These are phyloP conservation scores for Phymastichus coffea DNA, from an alignment of 1,140 invertebrate genomes.

Conservation along the genomic window DNA sequence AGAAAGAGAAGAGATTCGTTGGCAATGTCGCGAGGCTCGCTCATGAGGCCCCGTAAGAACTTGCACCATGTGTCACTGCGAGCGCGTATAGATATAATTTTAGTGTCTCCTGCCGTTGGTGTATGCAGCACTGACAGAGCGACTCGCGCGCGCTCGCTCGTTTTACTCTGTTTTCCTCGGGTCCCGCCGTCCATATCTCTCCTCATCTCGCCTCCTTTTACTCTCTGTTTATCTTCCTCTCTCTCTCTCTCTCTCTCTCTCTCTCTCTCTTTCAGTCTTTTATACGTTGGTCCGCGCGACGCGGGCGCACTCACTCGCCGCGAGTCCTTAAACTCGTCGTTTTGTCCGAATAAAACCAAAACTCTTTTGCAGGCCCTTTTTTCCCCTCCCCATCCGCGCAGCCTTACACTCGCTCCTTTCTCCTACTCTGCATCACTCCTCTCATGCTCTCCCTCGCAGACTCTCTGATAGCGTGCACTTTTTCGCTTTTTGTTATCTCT, in stretches of 20 bases:
- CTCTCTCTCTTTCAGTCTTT: not conserved
- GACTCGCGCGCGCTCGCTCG: no score
- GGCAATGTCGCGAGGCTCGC: no score
- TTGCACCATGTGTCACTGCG: no score
- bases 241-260: constrained; percentile 4
- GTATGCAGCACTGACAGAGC: no score
- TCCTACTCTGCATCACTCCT: not conserved
- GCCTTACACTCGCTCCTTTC: constrained; percentile 12
- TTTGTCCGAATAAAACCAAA: not conserved
- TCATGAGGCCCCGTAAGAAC: no score
- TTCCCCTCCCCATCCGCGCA: constrained; percentile 4
- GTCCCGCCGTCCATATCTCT: constrained; percentile 4
- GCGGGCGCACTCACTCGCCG: no score
- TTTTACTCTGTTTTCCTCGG: no score
- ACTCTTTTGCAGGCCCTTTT: not conserved
- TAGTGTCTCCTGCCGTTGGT: no score
- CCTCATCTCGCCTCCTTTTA: not conserved
- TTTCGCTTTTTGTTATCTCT: constrained; percentile 19
- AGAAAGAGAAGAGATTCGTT: no score
- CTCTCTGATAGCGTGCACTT: not conserved
- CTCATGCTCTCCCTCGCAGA: constrained; percentile 1
- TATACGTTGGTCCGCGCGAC: not conserved
- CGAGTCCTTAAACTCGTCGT: no score
- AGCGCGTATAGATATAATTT: no score
- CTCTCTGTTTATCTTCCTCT: constrained; percentile 17